Base-by-base conservation (phyloP, 2,888 invertebrate genomes). In the Chymomyza amoena region DNA sequence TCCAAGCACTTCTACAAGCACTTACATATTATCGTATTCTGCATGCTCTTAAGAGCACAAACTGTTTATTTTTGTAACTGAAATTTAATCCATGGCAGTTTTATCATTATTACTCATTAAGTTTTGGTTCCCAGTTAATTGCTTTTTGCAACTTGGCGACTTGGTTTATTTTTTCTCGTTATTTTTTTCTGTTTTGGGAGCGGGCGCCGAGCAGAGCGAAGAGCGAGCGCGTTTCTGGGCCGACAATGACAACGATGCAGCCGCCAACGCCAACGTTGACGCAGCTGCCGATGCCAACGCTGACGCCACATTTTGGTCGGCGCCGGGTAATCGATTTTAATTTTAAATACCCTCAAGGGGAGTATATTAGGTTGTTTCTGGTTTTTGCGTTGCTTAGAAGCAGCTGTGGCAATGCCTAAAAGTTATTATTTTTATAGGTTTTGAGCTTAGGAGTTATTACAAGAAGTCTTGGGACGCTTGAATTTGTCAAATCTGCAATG, bases 81-180 rank as follows among this genome's bases (percentile, higher is more conserved):
- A 54, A 54, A 54, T 18, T 54, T 18, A 78, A 75, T 71, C 66
- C 57, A 56, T 56, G 62, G 61, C 70, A 39, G 51, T 54, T 76
- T 78, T 75, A 76, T 79, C 69, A 69, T 79, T 75, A 72, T 72
- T 79, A 76, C 72, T 75, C 77, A 78, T 68, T 64, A 16, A 39
- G n/a, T 54, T 74, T 20, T 68, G 72, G 59, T 45, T 57, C 64
- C 28, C 25, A 25, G 28, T 54, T 54, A 54, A 54, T 54, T 54
- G 54, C 16, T 54, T 54, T 54, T 54, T 54, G 54, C 18, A 18
- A 9, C 39, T 45, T 45, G 39, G 39, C 39, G 39, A 45, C 39
- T 45, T 15, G 39, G 39, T 45, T 45, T 4, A 7, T 32, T 32
- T 7, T 20, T 54, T 52, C 16, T 15, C 16, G 7, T 52, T 18